Evolutionary conservation across 23 tunicate genomes (phyloP).

Genomic region (Ascidia mentula): DNA sequence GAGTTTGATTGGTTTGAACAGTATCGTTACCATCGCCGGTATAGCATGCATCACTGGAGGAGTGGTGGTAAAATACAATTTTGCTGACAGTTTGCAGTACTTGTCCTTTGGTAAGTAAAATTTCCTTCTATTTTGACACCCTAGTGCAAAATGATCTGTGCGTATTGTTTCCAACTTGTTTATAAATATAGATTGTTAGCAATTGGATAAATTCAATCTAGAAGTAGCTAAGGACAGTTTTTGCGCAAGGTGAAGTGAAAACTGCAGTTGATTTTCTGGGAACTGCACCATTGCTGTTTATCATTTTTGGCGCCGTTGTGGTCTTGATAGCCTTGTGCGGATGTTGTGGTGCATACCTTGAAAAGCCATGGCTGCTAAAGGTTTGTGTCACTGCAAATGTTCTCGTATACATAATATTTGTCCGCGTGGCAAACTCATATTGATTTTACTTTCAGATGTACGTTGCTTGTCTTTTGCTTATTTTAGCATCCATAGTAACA

Average conservation of each 20-base stretch:
- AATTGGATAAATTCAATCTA: neutral
- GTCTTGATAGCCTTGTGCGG: conserved; percentile 38
- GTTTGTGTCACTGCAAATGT: neutral
- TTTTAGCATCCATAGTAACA: neutral
- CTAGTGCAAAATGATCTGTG: too few relatives aligned
- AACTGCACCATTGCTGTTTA: conserved; percentile 37
- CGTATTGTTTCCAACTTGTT: too few relatives aligned
- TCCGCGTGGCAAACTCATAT: neutral
- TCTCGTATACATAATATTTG: neutral
- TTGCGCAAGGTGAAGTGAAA: conserved; percentile 19
- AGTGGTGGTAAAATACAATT: conserved; percentile 15
- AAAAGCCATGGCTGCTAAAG: conserved; percentile 30
- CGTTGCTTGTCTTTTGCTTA: conserved; percentile 14
- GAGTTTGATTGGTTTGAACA: conserved; percentile 19
- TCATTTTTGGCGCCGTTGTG: conserved; percentile 29
- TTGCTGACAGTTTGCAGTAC: neutral
- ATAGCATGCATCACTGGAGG: conserved; percentile 21
- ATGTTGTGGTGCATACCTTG: conserved; percentile 35
- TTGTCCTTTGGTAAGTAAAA: conserved; percentile 22
- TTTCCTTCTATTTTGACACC: too few relatives aligned
- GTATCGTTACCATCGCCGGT: neutral
- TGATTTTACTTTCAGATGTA: conserved; percentile 15
- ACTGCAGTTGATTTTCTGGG: conserved; percentile 18
- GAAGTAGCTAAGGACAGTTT: neutral
- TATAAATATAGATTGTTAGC: neutral